Base-by-base conservation (phyloP, 1,140 invertebrate species). In the Drosophila parvula region DNA sequence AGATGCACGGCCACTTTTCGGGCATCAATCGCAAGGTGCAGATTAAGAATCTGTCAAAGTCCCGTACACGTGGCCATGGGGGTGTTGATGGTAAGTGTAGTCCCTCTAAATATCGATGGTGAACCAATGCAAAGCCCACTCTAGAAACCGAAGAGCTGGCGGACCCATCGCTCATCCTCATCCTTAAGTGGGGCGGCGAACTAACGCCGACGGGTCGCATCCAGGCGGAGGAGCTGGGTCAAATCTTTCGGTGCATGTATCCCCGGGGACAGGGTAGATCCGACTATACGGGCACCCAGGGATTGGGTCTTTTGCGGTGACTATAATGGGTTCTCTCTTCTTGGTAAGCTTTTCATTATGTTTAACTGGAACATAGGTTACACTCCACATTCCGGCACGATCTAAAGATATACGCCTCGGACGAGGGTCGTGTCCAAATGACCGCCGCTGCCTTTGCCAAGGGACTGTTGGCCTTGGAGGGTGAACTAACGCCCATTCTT, bases 1-100 rank as follows among this genome's bases (percentile, higher is more conserved):
- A 99, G 95, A 99, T 99, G 99, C 99, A 99, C 93, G 99, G 99
- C 0, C 98, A 99, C 93, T 99, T 99, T 93, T 99, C 98, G 41
- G 99, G 99, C 16, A 99, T 99, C 75, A 99, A 99, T 94, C 95
- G 99, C 51, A 99, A 99, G 94, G 98, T 99, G 43, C 99, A 99
- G 94, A 96, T 99, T 94, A 99, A 99, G 93, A 99, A 99, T 93
- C 98, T 99, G 92, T 98, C 98, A 3, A 96, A 97, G 84, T 98
- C 98, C 5, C 94, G 97, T 70, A 98, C 98, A n/a, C 95, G 97
- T 85, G 96, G 96, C 70, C 98, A 97, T 70, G 98, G 97, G 91
- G 98, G 97, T 79, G 98, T 99, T 94, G 97, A 98, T 94, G 97
- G 97, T 97, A 95, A 94, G 93, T 92, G 34, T 18, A 14, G 38